Base-by-base conservation (phyloP, 2,113 vertebrate genomes). In the Hymenochirus boettgeri region DNA sequence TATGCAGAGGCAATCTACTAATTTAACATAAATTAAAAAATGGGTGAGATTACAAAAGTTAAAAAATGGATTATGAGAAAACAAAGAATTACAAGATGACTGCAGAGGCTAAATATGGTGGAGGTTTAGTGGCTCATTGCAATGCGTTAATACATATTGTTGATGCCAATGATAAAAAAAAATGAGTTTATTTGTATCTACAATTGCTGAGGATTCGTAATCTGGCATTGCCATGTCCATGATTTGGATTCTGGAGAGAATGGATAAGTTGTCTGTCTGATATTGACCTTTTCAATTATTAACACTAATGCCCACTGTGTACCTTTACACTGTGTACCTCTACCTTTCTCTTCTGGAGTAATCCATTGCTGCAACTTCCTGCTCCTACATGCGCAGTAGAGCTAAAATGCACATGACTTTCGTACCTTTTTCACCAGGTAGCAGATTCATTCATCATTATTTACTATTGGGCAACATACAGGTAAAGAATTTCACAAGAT, bases 291-390 rank as follows among this genome's bases (percentile, higher is more conserved):
- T 85, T 53, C 57, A 70, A 71, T 77, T 82, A 1, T 21, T 77
- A 10, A 77, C 75, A 15, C 79, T 79, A 88, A 88, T 35, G 79
- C 84, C n/a, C n/a, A n/a, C n/a, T n/a, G n/a, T n/a, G n/a, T n/a
- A n/a, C n/a, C n/a, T n/a, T n/a, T n/a, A n/a, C n/a, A n/a, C n/a
- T n/a, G n/a, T n/a, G n/a, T n/a, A n/a, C n/a, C n/a, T n/a, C n/a
- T n/a, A n/a, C n/a, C n/a, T n/a, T n/a, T n/a, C n/a, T n/a, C n/a
- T n/a, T n/a, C n/a, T n/a, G n/a, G n/a, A n/a, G n/a, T n/a, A n/a
- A n/a, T n/a, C n/a, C n/a, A n/a, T n/a, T n/a, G n/a, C n/a, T n/a
- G n/a, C n/a, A n/a, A n/a, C n/a, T n/a, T n/a, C n/a, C n/a, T n/a
- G n/a, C n/a, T n/a, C n/a, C n/a, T n/a, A n/a, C n/a, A n/a, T n/a